phyloP scores from a whole-genome alignment of 2,888 invertebrate genomes.

The Eupithecia subumbrata region DNA sequence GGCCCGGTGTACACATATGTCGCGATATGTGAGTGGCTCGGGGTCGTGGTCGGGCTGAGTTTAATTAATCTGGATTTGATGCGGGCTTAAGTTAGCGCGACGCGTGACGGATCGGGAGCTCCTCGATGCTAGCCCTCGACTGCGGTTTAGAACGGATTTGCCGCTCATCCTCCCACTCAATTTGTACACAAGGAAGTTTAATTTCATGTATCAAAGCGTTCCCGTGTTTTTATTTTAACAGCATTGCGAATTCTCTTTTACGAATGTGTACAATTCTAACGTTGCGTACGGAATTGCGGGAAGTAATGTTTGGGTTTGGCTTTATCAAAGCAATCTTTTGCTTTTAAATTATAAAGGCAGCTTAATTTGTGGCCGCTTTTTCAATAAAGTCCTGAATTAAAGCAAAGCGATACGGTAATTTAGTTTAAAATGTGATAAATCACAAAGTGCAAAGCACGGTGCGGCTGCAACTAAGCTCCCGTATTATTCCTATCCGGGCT shows the following conservation, averaged over 20 bases:
- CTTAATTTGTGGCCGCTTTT: not conserved
- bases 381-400: not conserved
- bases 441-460: not conserved
- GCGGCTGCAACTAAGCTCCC: constrained; percentile 3
- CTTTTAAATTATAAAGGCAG: not conserved
- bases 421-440: constrained; percentile 3
- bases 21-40: constrained; percentile 63
- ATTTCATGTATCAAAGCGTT: constrained; percentile 52
- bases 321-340: constrained; percentile 7
- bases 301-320: not conserved
- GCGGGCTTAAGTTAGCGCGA: constrained; percentile 79
- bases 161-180: constrained; percentile 72
- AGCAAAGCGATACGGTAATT: not conserved
- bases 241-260: constrained; percentile 38
- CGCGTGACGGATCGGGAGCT: constrained; percentile 80
- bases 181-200: constrained; percentile 71
- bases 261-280: constrained; percentile 17
- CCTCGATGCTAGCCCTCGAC: constrained; percentile 64
- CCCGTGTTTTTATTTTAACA: constrained; percentile 30
- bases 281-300: constrained; percentile 12
- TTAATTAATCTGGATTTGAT: constrained; percentile 83
- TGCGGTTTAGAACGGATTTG: constrained; percentile 78
- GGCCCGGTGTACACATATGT: constrained; percentile 55
- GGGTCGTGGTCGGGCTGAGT: constrained; percentile 71
- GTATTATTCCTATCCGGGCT: constrained; percentile 15